Base-by-base conservation (phyloP, 2,797 vertebrate species). In the Austrolebias charrua region DNA sequence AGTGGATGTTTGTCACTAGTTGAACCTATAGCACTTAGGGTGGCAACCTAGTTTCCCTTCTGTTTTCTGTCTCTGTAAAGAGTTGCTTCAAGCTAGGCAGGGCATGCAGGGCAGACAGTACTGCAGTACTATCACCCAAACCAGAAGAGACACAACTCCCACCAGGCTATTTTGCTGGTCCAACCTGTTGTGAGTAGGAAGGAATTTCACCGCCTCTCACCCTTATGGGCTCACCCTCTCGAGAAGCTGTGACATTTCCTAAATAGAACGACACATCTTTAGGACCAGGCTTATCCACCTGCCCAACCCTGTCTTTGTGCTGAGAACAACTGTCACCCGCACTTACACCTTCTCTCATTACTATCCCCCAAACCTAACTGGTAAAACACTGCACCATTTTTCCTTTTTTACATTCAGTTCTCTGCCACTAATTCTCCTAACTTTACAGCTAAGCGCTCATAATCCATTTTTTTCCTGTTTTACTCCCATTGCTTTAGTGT, bases 101-200 rank as follows among this genome's bases (percentile, higher is more conserved):
- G 83, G 82, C 84, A 84, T 76, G 82, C 85, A 79, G 84, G 87
- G 86, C 85, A 86, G 89, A 86, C 87, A 88, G 87, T 90, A 81
- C 94, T 94, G 95, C 94, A 94, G 89, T 92, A 90, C 87, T 89
- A 91, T 92, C 88, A 85, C 89, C 90, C 71, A 77, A 84, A 78
- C 75, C 74, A 70, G 55, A 77, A 69, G 67, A 80, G 68, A 77
- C 71, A 73, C 60, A 78, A 76, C 62, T 63, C 68, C 67, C 66
- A 76, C 35, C 5, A 76, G 85, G 89, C 84, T 84, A 88, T 86
- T 86, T 88, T 54, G 79, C 84, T 88, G 71, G 75, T 86, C 88
- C 89, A 89, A 83, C 86, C 66, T 53, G 20, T 54, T 46, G 73
- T 68, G 56, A 69, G 58, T 64, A 85, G 87, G 77, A 85, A 86